Percentiles rank a stretch among this genome's conserved stretches.
Conservation (phyloP, 2,888 invertebrate species). For the Apocheima hispidaria region DNA sequence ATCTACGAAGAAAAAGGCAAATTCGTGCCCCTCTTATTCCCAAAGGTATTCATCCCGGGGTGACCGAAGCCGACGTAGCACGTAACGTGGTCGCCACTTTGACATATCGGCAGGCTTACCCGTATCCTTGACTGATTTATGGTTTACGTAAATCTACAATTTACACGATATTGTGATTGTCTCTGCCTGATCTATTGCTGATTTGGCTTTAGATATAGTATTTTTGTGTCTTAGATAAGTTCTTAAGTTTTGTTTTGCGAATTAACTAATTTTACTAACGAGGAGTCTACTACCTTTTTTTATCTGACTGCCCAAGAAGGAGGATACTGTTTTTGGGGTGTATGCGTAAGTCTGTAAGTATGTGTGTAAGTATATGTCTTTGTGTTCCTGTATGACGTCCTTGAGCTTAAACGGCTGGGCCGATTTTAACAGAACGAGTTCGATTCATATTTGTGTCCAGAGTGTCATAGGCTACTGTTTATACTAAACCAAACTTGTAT, state of each 20-base stretch:
- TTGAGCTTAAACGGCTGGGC: too few relatives aligned
- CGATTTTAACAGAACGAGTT: too few relatives aligned
- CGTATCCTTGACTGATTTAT: conserved; percentile 83
- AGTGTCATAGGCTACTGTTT: too few relatives aligned
- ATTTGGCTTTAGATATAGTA: conserved; percentile 49
- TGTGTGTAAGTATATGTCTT: too few relatives aligned
- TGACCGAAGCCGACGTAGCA: conserved; percentile 25
- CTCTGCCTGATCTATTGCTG: conserved; percentile 62
- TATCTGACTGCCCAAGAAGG: too few relatives aligned
- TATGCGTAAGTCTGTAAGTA: too few relatives aligned
- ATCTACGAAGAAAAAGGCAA: conserved; percentile 3
- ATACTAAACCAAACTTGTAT: too few relatives aligned
- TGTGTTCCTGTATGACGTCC: too few relatives aligned
- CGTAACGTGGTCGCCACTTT: conserved; percentile 45
- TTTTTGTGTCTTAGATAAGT: not conserved
- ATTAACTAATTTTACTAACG: too few relatives aligned
- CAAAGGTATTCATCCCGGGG: conserved; percentile 17
- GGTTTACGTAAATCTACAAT: conserved; percentile 81
- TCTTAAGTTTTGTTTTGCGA: not conserved
- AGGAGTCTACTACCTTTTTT: too few relatives aligned
- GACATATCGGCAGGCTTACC: conserved; percentile 81
- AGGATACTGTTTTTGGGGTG: too few relatives aligned
- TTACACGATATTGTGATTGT: conserved; percentile 73
- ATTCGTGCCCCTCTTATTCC: conserved; percentile 5
- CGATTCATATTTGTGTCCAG: too few relatives aligned